Conservation (phyloP, 2,797 vertebrate species). For the Meda fulgida region DNA sequence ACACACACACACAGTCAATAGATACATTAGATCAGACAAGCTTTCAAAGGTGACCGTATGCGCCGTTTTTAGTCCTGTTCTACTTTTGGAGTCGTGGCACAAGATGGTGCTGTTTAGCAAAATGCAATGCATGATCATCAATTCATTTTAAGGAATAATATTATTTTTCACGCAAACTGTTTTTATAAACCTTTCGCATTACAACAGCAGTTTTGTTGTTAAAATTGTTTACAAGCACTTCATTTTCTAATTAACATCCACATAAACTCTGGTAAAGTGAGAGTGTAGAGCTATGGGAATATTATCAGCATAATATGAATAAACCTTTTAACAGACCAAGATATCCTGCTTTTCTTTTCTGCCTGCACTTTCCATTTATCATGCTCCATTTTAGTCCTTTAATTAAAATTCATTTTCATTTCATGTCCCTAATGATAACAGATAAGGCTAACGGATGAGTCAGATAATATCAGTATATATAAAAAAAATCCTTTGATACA, state of each 20-base stretch:
- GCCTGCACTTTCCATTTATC: neutral
- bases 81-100: neutral
- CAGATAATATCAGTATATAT: neutral
- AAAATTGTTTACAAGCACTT: neutral
- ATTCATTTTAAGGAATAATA: neutral
- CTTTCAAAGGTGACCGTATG: conserved; percentile 56
- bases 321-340: neutral
- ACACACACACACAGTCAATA: conserved; percentile 49
- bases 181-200: neutral
- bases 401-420: neutral
- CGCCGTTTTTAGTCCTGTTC: neutral
- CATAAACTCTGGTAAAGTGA: neutral
- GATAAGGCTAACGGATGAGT: neutral
- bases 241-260: neutral
- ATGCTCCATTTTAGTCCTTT: neutral
- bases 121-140: neutral
- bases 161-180: neutral
- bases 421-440: neutral
- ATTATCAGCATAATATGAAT: neutral
- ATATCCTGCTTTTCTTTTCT: neutral
- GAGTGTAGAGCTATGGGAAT: neutral
- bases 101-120: neutral
- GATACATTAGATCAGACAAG: conserved; percentile 64
- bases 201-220: neutral
- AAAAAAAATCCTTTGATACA: no score